Evolutionary conservation across 2,797 vertebrate species (phyloP).

Genomic region (Clangula hyemalis): DNA sequence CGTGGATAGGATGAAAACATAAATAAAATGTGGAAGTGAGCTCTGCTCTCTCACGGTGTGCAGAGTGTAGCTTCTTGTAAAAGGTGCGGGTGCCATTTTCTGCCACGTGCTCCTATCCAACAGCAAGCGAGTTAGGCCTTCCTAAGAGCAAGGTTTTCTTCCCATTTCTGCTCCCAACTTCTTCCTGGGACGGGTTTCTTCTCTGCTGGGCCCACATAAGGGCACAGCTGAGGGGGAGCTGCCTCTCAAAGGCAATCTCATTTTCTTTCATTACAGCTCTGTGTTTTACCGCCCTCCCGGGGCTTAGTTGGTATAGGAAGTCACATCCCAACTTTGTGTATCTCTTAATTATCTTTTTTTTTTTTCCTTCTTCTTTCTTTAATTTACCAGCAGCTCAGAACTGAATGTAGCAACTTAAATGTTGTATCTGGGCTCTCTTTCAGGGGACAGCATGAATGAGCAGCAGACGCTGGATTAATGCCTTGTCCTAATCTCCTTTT

Average conservation of each 20-base stretch:
- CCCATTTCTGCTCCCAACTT: background rate
- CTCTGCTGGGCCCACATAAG: accelerated
- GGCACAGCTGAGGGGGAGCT: background rate
- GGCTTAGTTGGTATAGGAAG: background rate
- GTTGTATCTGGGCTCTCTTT: conserved; percentile 18
- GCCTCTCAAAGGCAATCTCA: background rate
- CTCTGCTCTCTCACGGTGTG: background rate
- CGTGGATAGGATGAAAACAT: background rate
- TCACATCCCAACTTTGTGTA: background rate
- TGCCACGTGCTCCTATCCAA: background rate
- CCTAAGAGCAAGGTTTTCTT: background rate
- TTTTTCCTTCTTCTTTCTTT: background rate
- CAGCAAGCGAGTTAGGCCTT: accelerated
- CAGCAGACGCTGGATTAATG: conserved; percentile 50
- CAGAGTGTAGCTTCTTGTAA: background rate
- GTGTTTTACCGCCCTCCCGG: accelerated
- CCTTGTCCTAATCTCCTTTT: conserved; percentile 57
- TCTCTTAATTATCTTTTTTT: background rate
- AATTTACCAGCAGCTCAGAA: background rate
- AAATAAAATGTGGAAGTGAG: background rate
- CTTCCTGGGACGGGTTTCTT: accelerated
- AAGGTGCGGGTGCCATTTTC: background rate
- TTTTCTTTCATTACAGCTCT: background rate
- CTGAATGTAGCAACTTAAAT: background rate
- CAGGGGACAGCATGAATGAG: conserved; percentile 51